Evolutionary conservation across 1,140 invertebrate species (phyloP), one percentile per base, ranked within the genome.

Genomic region (Macrotrachela quadricornifera): DNA sequence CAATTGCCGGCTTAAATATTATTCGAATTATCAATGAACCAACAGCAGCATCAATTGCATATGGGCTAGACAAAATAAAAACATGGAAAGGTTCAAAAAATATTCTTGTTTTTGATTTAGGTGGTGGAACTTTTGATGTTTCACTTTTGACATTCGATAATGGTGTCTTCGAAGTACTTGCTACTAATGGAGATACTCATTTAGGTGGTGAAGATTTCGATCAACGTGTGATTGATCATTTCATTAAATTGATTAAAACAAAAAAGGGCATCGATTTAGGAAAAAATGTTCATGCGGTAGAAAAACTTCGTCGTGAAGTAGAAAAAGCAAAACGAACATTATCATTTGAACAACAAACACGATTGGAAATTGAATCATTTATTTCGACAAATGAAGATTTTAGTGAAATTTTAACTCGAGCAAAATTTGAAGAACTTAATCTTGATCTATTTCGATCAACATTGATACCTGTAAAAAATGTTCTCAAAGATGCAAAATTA

Each of bases 41-140:
- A n/a, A n/a, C n/a, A n/a, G n/a, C n/a, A n/a, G n/a, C n/a, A n/a
- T n/a, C n/a, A n/a, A n/a, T n/a, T n/a, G n/a, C n/a, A n/a, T n/a
- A n/a, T n/a, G n/a, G n/a, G n/a, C n/a, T n/a, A n/a, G n/a, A n/a
- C n/a, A n/a, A n/a, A n/a, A n/a, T n/a, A n/a, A n/a, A n/a, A n/a
- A n/a, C n/a, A n/a, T n/a, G n/a, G n/a, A n/a, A n/a, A n/a, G n/a
- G n/a, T n/a, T n/a, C n/a, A n/a, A 58, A 90, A 73, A 97, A 97
- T 63, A 87, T 99, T 42, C 74, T 97, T 39, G 91, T 99, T 1
- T 99, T 96, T 69, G 92, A 99, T 77, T 77, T 99, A 68, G 94
- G 92, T 66, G 94, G 94, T 74, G 94, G 94, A 73, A 99, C 94
- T 59, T 99, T 99, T 64, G 94, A 99, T 74, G 94, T 99, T 0